Conservation (phyloP, 2,888 invertebrate species). For the Himalopsyche anomala region DNA sequence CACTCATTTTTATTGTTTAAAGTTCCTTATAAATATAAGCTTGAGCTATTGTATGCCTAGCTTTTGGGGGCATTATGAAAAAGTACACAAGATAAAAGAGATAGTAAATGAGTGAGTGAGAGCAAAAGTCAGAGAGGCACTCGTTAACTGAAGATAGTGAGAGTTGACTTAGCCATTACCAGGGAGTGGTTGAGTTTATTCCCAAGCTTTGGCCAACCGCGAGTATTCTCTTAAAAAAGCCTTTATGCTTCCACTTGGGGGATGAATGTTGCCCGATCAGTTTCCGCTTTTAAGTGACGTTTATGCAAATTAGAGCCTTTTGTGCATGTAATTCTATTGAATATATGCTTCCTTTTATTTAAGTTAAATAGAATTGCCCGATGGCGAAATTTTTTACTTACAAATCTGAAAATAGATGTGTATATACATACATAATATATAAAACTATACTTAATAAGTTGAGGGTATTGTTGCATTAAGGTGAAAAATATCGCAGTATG, state of each 20-base stretch:
- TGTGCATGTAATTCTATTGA: neutral
- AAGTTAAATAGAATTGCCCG: neutral
- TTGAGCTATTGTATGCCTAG: conserved; percentile 42
- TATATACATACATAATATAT: no score
- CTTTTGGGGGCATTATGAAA: conserved; percentile 49
- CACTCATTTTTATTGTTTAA: neutral
- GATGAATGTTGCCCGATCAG: neutral
- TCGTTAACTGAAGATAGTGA: conserved; percentile 61
- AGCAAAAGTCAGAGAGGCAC: conserved; percentile 52
- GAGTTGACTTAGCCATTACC: conserved; percentile 61
- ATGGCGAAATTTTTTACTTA: no score
- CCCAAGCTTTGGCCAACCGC: neutral
- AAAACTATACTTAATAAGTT: no score
- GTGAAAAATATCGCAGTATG: no score
- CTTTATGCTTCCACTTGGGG: conserved; percentile 16
- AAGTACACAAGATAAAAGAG: conserved; percentile 43
- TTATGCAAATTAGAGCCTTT: conserved; percentile 13
- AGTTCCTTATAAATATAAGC: conserved; percentile 3
- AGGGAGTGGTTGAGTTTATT: conserved; percentile 16
- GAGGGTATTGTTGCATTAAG: no score
- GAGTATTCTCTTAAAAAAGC: conserved; percentile 3
- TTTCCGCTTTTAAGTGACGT: conserved; percentile 13
- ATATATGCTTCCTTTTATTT: neutral
- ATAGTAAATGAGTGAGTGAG: conserved; percentile 37
- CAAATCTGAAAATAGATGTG: no score